phyloP scores from a whole-genome alignment of 2,888 invertebrate species.

The Rugalucina vietnamica region DNA sequence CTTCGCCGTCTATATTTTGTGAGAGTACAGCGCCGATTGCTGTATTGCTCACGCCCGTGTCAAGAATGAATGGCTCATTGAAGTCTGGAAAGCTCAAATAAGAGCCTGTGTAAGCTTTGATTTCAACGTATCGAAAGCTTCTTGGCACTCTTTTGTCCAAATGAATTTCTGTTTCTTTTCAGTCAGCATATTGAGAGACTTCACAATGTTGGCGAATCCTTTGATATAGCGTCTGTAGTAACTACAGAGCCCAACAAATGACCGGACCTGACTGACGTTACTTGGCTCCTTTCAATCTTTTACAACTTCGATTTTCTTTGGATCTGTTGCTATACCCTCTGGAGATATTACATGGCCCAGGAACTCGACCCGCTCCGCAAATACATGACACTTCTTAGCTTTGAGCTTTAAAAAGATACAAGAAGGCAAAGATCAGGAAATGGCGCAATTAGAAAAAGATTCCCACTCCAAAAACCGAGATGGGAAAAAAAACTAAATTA shows the following conservation, averaged over 20 bases:
- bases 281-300: neutral
- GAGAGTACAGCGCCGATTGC: neutral
- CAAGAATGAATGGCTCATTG: neutral
- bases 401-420: conserved; percentile 10
- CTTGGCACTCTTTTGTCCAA: neutral
- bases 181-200: neutral
- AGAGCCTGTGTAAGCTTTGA: neutral
- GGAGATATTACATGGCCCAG: neutral
- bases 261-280: neutral
- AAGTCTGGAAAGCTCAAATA: neutral
- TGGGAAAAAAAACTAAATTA: no score
- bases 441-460: no score
- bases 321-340: no score
- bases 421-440: no score
- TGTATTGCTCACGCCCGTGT: neutral
- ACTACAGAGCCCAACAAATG: neutral
- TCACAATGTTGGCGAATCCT: neutral
- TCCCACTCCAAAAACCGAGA: no score
- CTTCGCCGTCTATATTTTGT: neutral
- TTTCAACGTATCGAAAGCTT: neutral
- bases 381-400: neutral
- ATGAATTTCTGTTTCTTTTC: neutral
- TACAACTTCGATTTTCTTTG: neutral
- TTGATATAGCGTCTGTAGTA: neutral
- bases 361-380: neutral